Evolutionary conservation across 2,888 invertebrate species (phyloP).

Genomic region (Clistopyga incitator): DNA sequence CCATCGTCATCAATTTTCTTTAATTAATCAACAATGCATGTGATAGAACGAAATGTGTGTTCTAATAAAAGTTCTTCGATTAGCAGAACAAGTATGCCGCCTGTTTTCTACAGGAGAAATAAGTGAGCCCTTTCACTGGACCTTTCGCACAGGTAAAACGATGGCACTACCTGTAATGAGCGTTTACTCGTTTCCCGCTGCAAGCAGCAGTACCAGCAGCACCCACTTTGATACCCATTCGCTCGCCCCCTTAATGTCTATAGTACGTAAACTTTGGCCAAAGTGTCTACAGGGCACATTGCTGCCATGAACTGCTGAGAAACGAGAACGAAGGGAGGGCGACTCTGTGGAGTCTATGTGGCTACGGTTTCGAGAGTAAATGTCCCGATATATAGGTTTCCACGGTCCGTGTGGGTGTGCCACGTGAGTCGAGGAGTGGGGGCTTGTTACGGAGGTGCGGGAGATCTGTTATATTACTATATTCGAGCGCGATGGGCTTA

Average conservation of each 20-base stretch:
- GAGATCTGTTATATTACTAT: constrained; percentile 1
- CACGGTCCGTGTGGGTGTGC: constrained; percentile 37
- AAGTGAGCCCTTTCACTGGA: not conserved
- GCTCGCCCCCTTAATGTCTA: constrained; percentile 37
- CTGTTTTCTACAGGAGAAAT: not conserved
- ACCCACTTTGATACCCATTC: constrained; percentile 45
- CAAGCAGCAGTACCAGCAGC: not conserved
- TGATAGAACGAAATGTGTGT: no score
- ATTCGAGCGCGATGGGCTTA: constrained; percentile 50
- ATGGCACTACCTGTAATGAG: constrained; percentile 2
- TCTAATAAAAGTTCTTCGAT: no score
- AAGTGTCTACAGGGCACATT: constrained; percentile 76
- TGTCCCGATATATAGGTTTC: constrained; percentile 3
- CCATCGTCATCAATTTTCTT: no score
- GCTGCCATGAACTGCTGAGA: constrained; percentile 58
- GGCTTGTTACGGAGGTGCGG: not conserved
- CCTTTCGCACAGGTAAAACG: not conserved
- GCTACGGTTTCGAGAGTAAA: no score
- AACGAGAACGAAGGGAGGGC: constrained; percentile 42
- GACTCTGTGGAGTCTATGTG: not conserved
- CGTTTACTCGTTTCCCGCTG: not conserved
- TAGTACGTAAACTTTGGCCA: constrained; percentile 72
- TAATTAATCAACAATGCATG: no score
- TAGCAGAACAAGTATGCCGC: not conserved
- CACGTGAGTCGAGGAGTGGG: constrained; percentile 28